Percentiles rank a stretch among this genome's conserved stretches.
phyloP scores from a whole-genome alignment of 2,113 vertebrate species.

The Labeo rohita region DNA sequence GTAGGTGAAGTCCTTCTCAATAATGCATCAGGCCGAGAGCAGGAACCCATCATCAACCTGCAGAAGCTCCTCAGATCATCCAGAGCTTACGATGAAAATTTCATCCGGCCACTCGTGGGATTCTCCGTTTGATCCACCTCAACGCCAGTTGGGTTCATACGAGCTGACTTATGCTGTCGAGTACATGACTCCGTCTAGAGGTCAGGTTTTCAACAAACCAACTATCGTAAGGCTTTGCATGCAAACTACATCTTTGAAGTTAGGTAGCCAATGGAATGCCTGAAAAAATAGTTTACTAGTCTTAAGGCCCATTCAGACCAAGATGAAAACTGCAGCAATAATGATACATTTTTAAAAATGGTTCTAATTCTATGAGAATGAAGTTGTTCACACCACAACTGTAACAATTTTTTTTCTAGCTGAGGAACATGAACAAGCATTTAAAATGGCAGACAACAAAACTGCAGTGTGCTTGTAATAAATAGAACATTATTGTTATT shows the following conservation, averaged over 20 bases:
- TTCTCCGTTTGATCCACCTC: constrained; percentile 5
- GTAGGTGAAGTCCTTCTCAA: constrained; percentile 72
- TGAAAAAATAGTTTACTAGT: not conserved
- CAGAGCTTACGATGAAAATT: constrained; percentile 68
- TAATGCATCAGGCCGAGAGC: constrained; percentile 69
- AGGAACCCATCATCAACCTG: constrained; percentile 68
- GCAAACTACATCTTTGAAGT: not conserved
- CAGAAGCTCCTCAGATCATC: constrained; percentile 70
- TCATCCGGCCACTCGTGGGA: constrained; percentile 62
- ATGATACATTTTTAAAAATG: too few species aligned
- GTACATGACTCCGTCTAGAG: not conserved
- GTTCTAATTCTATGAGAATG: not conserved
- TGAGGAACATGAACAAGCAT: too few species aligned
- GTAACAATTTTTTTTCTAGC: too few species aligned
- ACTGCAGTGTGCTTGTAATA: not conserved
- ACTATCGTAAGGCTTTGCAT: not conserved
- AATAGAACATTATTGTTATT: not conserved
- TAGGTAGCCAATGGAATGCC: not conserved
- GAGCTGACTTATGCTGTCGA: not conserved
- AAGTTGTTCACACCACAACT: not conserved
- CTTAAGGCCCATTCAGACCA: not conserved
- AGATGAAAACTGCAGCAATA: not conserved
- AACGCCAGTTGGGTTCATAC: not conserved
- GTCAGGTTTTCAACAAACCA: not conserved
- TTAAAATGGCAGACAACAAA: too few species aligned